phyloP scores from a whole-genome alignment of 1,140 invertebrate species.

The Arctopsyche grandis region DNA sequence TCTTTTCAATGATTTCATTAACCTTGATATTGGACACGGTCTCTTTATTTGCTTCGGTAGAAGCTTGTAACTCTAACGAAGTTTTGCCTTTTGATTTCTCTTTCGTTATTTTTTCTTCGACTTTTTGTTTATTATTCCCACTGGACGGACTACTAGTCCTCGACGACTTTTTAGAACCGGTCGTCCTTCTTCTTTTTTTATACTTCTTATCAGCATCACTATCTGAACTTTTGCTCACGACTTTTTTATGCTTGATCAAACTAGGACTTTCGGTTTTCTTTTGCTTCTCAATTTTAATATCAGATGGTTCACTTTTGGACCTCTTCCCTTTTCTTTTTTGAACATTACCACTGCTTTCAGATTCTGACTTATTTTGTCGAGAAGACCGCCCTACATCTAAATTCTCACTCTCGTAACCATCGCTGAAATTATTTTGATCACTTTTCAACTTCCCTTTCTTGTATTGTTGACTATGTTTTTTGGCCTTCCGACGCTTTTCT shows the following conservation, averaged over 20 bases:
- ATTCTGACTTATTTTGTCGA: constrained; percentile 57
- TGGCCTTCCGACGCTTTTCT: constrained; percentile 47
- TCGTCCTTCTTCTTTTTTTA: constrained; percentile 49
- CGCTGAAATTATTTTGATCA: constrained; percentile 65
- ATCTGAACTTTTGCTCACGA: constrained; percentile 41
- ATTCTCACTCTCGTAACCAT: constrained; percentile 63
- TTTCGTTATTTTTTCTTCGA: constrained; percentile 9
- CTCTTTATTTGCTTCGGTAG: constrained; percentile 26
- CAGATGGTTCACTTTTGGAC: constrained; percentile 51
- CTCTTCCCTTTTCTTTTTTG: constrained; percentile 54
- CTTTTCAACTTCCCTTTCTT: constrained; percentile 56
- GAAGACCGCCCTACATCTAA: constrained; percentile 47
- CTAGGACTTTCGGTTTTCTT: constrained; percentile 40
- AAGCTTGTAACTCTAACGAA: constrained; percentile 35
- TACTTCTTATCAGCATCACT: constrained; percentile 52
- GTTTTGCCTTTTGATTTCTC: neutral
- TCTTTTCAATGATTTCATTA: constrained; percentile 60
- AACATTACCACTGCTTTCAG: constrained; percentile 56
- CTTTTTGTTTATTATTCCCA: constrained; percentile 23
- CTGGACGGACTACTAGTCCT: constrained; percentile 42
- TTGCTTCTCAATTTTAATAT: constrained; percentile 41
- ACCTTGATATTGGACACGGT: constrained; percentile 56
- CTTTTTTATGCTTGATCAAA: constrained; percentile 48
- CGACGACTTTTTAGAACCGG: constrained; percentile 32
- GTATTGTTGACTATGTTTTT: constrained; percentile 53